Evolutionary conservation across 2,113 vertebrate species (phyloP), one percentile per base, ranked within the genome.

Genomic region (Oncorhynchus masou): DNA sequence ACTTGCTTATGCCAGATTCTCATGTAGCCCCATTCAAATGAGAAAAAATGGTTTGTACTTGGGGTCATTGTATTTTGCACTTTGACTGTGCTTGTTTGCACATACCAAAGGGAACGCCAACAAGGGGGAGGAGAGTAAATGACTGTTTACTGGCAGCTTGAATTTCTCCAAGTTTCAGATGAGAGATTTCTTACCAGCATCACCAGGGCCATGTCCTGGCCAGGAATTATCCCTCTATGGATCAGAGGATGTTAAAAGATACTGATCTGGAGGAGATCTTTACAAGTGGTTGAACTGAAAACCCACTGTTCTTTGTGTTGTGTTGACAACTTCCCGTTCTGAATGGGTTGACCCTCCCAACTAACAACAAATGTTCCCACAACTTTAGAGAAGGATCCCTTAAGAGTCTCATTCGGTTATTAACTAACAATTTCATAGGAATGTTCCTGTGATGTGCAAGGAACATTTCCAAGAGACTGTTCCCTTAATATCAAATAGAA

Each of bases 71-170:
- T 29, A 57, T 81, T 76, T 22, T 25, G 1, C 64, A 69, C 54
- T 65, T 78, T 6, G 0, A 8, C 45, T 66, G 20, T 76, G 59
- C 75, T 85, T 84, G 70, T 81, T 84, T 81, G 77, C 74, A 45
- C 49, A 78, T 64, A 79, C 12, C 27, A 65, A 66, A 67, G 39
- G 64, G 49, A 29, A 68, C 74, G 51, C 71, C 59, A 57, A 66
- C n/a, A 73, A 73, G 74, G 79, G 82, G 82, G 68, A 25, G 62
- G 48, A 27, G 82, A 80, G 73, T 74, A 70, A 79, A 74, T 76
- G 70, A 74, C 77, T 88, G 83, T 84, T 90, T 88, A 88, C 69
- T 75, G 60, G 78, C 73, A 84, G 71, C 81, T 81, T 81, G 20
- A 71, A 77, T 68, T 80, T 80, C 73, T 45, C 39, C 39, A 11